phyloP scores from a whole-genome alignment of 2,113 vertebrate genomes.

The Capra hircus region DNA sequence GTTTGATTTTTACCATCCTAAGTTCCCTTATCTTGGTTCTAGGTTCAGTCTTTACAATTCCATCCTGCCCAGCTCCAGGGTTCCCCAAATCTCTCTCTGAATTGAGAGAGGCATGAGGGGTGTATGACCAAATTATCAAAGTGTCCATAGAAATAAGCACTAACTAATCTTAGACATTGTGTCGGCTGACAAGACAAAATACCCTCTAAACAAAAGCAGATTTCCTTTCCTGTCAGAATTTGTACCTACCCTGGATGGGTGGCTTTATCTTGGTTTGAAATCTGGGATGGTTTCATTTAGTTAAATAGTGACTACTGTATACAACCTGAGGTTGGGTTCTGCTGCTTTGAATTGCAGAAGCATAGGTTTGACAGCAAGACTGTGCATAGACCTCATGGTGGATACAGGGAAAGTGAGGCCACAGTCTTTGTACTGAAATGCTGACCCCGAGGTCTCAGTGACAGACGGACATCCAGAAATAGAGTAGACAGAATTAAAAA shows the following conservation, averaged over 20 bases:
- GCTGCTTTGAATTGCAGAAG: background rate
- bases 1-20: background rate
- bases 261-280: background rate
- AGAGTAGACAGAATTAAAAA: background rate
- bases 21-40: background rate
- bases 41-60: background rate
- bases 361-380: background rate
- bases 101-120: background rate
- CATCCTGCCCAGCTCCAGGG: background rate
- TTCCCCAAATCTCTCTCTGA: background rate
- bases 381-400: too few relatives aligned
- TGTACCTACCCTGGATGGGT: background rate
- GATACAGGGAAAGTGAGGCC: background rate
- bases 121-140: background rate
- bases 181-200: background rate
- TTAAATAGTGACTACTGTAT: background rate
- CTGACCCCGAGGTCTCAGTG: background rate
- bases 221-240: background rate
- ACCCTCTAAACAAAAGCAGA: background rate
- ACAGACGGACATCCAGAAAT: background rate
- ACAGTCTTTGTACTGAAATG: background rate
- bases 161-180: background rate
- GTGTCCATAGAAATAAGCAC: background rate
- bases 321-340: rapidly evolving
- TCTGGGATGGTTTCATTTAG: background rate